Evolutionary conservation across 1,140 invertebrate species (phyloP).

Genomic region (Helicoverpa armigera): DNA sequence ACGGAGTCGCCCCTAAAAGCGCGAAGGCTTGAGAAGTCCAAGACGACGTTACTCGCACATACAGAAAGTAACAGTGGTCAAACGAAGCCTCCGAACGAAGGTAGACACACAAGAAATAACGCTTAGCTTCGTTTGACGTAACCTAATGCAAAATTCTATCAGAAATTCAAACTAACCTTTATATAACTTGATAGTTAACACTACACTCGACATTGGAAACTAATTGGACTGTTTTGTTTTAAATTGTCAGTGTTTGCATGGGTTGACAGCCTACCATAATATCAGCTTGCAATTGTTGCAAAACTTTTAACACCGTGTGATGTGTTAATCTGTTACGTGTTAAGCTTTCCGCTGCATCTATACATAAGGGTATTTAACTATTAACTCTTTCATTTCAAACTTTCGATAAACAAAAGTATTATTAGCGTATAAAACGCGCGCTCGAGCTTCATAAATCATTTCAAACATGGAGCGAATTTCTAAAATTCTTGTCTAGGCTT

Average conservation of each 20-base stretch:
- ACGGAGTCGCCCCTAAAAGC: constrained; percentile 80
- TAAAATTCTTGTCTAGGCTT: constrained; percentile 2
- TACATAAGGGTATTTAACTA: constrained; percentile 12
- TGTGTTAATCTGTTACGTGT: constrained; percentile 23
- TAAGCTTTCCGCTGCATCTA: constrained; percentile 32
- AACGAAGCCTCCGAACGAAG: constrained; percentile 82
- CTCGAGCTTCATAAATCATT: constrained; percentile 6
- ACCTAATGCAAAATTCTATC: constrained; percentile 74
- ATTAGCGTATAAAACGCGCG: background rate
- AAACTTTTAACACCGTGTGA: constrained; percentile 6
- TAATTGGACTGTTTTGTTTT: constrained; percentile 62
- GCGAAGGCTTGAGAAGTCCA: constrained; percentile 82
- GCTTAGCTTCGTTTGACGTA: constrained; percentile 85
- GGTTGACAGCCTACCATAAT: constrained; percentile 72
- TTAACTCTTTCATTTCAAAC: background rate
- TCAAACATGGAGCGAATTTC: background rate
- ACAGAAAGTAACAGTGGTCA: constrained; percentile 84
- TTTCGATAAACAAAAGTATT: no score
- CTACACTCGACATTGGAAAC: constrained; percentile 51
- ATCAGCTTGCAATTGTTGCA: constrained; percentile 42
- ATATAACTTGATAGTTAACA: constrained; percentile 58
- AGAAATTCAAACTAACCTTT: constrained; percentile 60
- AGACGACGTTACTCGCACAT: constrained; percentile 83
- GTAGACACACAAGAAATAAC: constrained; percentile 75
- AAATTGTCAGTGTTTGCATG: constrained; percentile 76